Base-by-base conservation (phyloP, 2,888 invertebrate species). In the Nomada flava region DNA sequence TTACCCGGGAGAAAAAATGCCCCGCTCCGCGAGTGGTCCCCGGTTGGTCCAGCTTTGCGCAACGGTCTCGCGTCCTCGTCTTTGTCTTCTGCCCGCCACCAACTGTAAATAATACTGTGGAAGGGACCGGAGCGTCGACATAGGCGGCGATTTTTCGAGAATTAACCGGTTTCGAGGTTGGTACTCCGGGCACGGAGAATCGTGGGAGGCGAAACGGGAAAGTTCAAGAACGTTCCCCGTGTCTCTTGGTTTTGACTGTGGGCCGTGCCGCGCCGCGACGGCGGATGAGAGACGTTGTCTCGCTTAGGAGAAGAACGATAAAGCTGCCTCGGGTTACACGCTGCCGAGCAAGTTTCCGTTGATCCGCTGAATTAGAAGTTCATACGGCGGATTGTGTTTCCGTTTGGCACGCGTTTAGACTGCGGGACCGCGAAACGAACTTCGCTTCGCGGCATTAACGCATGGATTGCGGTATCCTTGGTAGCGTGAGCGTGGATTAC, bases 1-100 rank as follows among this genome's bases (percentile, higher is more conserved):
- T 91, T 91, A 91, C 89, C 89, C 89, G 85, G 79, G 74, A 83
- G 86, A 86, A 88, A 83, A 88, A 88, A 86, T 79, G 78, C 85
- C 78, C 83, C 70, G 76, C 85, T 78, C 86, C 81, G 83, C 79
- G 82, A 88, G 85, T 81, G 85, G 81, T 86, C 86, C 76, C 72
- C 68, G 67, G 60, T 47, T 75, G 69, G 78, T 72, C 50, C 72
- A 15, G 57, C 26, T 81, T 76, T 80, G 79, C 82, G 70, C 74
- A 80, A 85, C 82, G 79, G 70, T 52, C 57, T 78, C 64, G 26
- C 67, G 29, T 78, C 59, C 64, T 82, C 76, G 76, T 80, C 81
- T 78, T 74, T 68, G 71, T 75, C 75, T 68, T 79, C 70, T 10
- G 67, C 29, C 26, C 13, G 70, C 73, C 62, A 68, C 68, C 59